Evolutionary conservation across 2,797 vertebrate species (phyloP).

Genomic region (Argentina silus): DNA sequence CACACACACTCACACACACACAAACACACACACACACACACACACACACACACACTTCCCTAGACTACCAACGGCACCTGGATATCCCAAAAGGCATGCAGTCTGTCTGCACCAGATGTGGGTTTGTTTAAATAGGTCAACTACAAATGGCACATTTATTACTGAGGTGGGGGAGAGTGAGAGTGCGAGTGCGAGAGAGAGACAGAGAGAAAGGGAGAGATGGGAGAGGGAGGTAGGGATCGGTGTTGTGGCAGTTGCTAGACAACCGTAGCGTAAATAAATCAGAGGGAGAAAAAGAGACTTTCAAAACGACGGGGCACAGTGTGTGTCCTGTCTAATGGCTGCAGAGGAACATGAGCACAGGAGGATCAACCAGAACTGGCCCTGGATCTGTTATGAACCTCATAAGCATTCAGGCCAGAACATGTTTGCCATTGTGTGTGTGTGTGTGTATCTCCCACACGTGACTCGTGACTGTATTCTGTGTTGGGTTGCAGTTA

Average conservation of each 20-base stretch:
- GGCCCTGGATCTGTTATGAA: constrained; percentile 38
- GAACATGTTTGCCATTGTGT: neutral
- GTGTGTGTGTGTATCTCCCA: neutral
- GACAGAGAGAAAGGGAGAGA: constrained; percentile 8
- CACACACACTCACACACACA: constrained; percentile 4
- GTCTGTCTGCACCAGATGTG: constrained; percentile 52
- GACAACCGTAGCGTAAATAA: constrained; percentile 37
- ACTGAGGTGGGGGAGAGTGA: neutral
- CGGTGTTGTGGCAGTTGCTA: constrained; percentile 42
- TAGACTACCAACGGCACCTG: constrained; percentile 59
- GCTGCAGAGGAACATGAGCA: constrained; percentile 37
- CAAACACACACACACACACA: constrained; percentile 3
- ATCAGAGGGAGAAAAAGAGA: neutral
- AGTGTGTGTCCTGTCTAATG: constrained; percentile 21
- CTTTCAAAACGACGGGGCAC: neutral
- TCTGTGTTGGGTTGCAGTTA: constrained; percentile 6
- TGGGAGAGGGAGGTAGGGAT: constrained; percentile 23
- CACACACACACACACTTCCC: neutral
- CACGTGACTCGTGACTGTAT: constrained; percentile 27
- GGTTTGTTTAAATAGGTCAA: constrained; percentile 47
- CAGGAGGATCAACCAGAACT: constrained; percentile 26
- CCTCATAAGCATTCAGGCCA: constrained; percentile 48
- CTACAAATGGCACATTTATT: constrained; percentile 22
- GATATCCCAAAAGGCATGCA: constrained; percentile 59
- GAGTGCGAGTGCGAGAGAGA: constrained; percentile 22